Evolutionary conservation across 2,888 invertebrate genomes (phyloP), one percentile per base, ranked within the genome.

Genomic region (Seira ritae): DNA sequence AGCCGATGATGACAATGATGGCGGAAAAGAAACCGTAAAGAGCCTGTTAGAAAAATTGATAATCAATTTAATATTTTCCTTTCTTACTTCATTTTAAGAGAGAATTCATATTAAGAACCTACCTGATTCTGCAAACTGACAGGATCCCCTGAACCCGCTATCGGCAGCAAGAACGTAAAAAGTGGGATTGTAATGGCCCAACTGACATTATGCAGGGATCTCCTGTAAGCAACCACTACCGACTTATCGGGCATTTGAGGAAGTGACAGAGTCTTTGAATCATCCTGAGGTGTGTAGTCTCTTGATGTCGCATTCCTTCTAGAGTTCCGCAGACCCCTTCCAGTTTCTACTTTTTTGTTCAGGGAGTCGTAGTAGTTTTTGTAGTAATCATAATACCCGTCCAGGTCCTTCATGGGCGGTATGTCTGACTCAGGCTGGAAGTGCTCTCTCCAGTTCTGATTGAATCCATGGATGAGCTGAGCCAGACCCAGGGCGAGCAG

Each of bases 101-200:
- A 65, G n/a, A 17, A 23, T 15, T 31, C 12, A 46, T 31, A 66
- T 22, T 65, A 55, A 65, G 22, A 60, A 19, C 20, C 17, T 69
- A 84, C 86, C 78, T 86, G 84, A 83, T 84, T 86, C 1, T 74
- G 83, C 17, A 86, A 67, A 73, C 71, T 76, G 12, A 78, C 50
- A 3, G 80, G 80, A 42, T 81, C 68, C 4, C 71, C 65, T 1
- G 65, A 20, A 24, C 69, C 73, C 50, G 80, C 70, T 0, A 50
- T 71, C 10, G 87, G 87, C 20, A 87, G 42, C 6, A 80, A 69
- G 65, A 87, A 86, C 0, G 86, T 78, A 46, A 86, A 87, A 0
- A 87, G 66, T 0, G 87, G 87, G 60, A 87, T 84, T 12, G 86
- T 87, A n/a, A 87, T 50, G 17, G 87, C 87, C 50, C 85, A 82